These are phyloP conservation scores for Nymphalis c-album DNA, from an alignment of 2,888 invertebrate genomes.

Conservation along the genomic window DNA sequence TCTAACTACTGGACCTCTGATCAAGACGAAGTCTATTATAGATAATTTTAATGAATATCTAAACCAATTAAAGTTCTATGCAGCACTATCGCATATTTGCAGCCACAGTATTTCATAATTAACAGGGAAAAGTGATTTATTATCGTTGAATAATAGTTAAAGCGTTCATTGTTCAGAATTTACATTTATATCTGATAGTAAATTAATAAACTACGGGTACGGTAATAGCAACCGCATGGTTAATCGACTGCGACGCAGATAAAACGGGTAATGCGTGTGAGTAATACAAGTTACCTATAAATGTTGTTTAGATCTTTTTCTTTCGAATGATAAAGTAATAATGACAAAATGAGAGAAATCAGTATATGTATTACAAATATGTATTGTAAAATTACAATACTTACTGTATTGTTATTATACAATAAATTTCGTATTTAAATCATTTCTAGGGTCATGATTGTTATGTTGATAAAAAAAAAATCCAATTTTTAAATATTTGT, in stretches of 20 bases:
- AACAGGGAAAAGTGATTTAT: conserved; percentile 1
- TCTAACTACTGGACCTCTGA: too few species aligned
- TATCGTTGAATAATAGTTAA: conserved; percentile 20
- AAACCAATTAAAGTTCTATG: conserved; percentile 7
- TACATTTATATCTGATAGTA: conserved; percentile 19
- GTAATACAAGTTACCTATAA: background rate
- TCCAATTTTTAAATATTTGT: too few species aligned
- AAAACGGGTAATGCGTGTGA: background rate
- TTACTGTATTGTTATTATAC: too few species aligned
- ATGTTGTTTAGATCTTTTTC: background rate
- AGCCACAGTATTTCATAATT: conserved; percentile 8
- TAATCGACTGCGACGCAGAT: background rate
- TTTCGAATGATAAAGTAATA: too few species aligned
- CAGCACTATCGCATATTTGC: conserved; percentile 6
- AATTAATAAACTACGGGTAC: conserved; percentile 4
- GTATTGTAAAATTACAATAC: too few species aligned
- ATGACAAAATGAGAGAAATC: too few species aligned
- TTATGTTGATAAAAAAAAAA: too few species aligned
- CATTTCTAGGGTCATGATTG: too few species aligned
- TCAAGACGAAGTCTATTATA: too few species aligned
- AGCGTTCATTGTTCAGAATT: conserved; percentile 23
- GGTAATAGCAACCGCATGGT: background rate
- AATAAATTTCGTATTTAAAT: too few species aligned
- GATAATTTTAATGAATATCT: background rate
- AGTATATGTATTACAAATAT: too few species aligned